A percentile compares a stretch with the other conserved stretches of the same genome.
Conservation (phyloP, 2,797 vertebrate genomes). For the Cephalopachus bancanus region DNA sequence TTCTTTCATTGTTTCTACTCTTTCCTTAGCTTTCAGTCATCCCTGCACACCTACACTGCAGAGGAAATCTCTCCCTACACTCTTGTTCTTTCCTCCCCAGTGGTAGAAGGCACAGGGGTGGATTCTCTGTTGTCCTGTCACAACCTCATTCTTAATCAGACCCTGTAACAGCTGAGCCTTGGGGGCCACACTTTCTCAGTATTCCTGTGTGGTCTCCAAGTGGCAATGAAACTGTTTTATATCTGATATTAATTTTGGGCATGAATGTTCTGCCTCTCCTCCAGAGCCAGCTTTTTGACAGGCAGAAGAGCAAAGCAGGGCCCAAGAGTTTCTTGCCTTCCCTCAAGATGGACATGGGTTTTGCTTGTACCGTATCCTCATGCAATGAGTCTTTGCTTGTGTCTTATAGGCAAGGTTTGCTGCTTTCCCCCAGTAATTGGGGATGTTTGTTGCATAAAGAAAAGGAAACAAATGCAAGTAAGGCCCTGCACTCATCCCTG, state of each 20-base stretch:
- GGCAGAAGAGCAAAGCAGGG: not conserved
- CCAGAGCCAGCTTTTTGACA: not conserved
- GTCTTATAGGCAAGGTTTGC: not conserved
- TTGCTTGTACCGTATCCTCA: not conserved
- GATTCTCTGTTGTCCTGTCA: not conserved
- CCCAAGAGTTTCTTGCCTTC: not conserved
- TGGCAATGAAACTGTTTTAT: not conserved
- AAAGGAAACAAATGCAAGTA: constrained; percentile 1
- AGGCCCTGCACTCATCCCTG: not conserved
- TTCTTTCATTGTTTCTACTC: not conserved
- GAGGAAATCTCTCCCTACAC: not conserved
- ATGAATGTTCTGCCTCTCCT: not conserved
- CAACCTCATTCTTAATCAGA: not conserved
- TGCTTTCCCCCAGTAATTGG: not conserved
- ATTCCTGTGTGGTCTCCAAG: not conserved
- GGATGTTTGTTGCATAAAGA: not conserved
- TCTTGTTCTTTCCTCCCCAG: not conserved
- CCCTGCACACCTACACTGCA: too few relatives aligned
- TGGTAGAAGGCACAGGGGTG: not conserved
- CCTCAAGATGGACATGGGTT: not conserved
- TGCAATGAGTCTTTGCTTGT: not conserved
- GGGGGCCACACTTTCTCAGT: not conserved
- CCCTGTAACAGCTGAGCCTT: not conserved
- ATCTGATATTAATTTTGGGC: not conserved
- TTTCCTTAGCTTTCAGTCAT: not conserved